Conservation (phyloP, 2,113 vertebrate species). For the Sceloporus tristichus region DNA sequence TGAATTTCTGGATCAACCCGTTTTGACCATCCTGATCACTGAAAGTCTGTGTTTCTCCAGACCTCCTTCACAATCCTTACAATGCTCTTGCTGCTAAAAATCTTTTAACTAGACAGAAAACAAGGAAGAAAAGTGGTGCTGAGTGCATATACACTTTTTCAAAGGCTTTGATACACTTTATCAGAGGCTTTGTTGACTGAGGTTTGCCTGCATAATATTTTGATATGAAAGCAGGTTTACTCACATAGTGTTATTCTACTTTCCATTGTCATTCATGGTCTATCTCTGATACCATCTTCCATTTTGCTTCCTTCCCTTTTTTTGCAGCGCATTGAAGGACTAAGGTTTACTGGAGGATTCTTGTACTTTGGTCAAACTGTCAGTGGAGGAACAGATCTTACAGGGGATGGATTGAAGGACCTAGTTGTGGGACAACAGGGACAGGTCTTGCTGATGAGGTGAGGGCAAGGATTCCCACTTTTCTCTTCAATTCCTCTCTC, state of each 20-base stretch:
- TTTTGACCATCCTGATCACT: too few species aligned
- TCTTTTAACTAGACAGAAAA: too few species aligned
- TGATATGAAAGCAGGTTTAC: background rate
- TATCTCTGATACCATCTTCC: background rate
- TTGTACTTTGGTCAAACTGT: conserved; percentile 85
- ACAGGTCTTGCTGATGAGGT: conserved; percentile 82
- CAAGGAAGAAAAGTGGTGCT: too few species aligned
- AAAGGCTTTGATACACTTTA: too few species aligned
- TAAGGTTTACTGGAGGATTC: conserved; percentile 53
- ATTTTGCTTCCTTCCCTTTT: background rate
- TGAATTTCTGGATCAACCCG: too few species aligned
- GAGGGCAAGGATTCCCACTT: background rate
- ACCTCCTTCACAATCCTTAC: too few species aligned
- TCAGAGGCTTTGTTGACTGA: too few species aligned
- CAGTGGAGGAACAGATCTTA: conserved; percentile 82
- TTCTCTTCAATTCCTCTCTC: background rate
- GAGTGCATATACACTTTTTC: too few species aligned
- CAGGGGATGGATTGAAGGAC: conserved; percentile 79
- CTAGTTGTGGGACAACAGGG: conserved; percentile 82
- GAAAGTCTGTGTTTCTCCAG: too few species aligned
- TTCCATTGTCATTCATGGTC: too few species aligned
- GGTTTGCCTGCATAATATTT: too few species aligned
- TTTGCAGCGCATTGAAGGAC: conserved; percentile 79
- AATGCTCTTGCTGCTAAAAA: too few species aligned
- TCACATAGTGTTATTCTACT: background rate